Conservation (phyloP, 2,113 vertebrate genomes). For the Tetrao urogallus region DNA sequence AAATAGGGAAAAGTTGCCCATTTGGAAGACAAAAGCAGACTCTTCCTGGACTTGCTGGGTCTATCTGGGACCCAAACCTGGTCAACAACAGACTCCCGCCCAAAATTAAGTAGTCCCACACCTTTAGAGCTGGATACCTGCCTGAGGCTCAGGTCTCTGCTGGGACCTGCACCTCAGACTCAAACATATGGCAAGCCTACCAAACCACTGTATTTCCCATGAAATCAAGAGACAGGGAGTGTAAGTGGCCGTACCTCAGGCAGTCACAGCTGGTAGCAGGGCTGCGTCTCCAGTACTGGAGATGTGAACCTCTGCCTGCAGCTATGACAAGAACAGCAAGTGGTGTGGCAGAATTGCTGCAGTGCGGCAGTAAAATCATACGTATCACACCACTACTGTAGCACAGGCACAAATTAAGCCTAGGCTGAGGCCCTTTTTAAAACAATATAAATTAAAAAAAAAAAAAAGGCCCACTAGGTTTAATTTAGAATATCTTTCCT, state of each 20-base stretch:
- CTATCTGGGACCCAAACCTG: not conserved
- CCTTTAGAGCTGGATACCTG: not conserved
- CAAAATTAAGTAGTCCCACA: not conserved
- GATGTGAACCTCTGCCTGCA: accelerated
- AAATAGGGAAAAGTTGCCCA: not conserved
- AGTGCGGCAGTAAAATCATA: slow-evolving; percentile 6
- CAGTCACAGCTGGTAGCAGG: not conserved
- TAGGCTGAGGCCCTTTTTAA: not conserved
- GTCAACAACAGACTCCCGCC: not conserved
- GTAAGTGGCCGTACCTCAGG: not conserved
- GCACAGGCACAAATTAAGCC: slow-evolving; percentile 20
- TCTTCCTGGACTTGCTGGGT: not conserved
- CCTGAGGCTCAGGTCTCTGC: not conserved
- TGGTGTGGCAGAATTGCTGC: not conserved
- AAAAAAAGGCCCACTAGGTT: not conserved
- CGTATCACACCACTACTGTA: accelerated
- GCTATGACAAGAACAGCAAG: not conserved
- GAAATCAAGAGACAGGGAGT: not conserved
- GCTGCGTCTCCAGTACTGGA: not conserved
- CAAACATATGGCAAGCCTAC: not conserved
- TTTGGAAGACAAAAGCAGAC: not conserved
- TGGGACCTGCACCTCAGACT: not conserved
- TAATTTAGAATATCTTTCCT: slow-evolving; percentile 52
- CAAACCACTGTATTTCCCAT: not conserved
- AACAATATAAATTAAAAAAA: not conserved